Percentiles rank a stretch among this genome's conserved stretches.
Conservation (phyloP, 53 echinoderm and acorn worm species). For the Hippasteria phrygiana region DNA sequence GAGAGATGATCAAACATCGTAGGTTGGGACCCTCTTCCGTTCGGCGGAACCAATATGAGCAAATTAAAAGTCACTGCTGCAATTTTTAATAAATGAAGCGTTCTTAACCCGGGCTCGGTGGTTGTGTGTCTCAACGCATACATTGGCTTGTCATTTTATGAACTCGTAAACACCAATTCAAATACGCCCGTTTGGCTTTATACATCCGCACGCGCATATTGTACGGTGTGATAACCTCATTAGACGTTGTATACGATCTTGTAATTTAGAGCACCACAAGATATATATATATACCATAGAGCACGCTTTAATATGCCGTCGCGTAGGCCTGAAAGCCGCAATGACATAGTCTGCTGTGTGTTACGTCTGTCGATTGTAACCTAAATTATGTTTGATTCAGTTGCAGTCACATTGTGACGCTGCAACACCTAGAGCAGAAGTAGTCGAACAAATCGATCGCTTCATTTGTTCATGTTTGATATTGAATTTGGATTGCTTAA, state of each 20-base stretch:
- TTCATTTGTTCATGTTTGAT: conserved; percentile 6
- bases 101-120: not conserved
- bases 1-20: conserved; percentile 47
- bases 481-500: not conserved
- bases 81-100: conserved; percentile 36
- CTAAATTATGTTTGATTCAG: not conserved
- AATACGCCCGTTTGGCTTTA: not conserved
- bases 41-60: conserved; percentile 40
- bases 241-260: not conserved
- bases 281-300: not conserved
- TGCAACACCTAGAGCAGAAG: not conserved
- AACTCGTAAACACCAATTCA: not conserved
- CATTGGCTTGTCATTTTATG: not conserved
- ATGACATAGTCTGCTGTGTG: not conserved
- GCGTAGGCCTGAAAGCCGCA: not conserved
- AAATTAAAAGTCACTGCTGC: conserved; percentile 40
- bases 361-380: not conserved
- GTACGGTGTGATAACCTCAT: not conserved
- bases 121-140: not conserved
- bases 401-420: not conserved
- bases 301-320: not conserved
- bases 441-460: conserved; percentile 5
- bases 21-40: conserved; percentile 40
- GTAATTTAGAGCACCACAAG: not conserved
- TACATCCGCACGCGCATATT: not conserved